phyloP scores from a whole-genome alignment of 2,888 invertebrate genomes.

The Callyntrura sp. region DNA sequence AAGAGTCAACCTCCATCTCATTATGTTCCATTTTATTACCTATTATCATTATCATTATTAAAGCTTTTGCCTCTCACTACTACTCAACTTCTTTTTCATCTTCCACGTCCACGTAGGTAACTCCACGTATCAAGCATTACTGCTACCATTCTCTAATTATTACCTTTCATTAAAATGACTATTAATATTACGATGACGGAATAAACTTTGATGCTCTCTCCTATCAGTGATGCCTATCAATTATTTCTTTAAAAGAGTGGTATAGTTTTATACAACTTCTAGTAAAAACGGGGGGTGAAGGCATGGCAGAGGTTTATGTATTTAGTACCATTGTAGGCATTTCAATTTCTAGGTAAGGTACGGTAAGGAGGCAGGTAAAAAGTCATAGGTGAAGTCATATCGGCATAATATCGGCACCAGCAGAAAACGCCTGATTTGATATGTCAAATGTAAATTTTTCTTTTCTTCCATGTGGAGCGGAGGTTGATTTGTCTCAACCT shows the following conservation, averaged over 20 bases:
- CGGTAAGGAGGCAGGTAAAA: too few species aligned
- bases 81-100: neutral
- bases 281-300: too few species aligned
- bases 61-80: constrained; percentile 26
- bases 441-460: too few species aligned
- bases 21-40: constrained; percentile 79
- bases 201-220: neutral
- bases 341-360: too few species aligned
- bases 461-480: too few species aligned
- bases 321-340: too few species aligned
- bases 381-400: too few species aligned
- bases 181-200: constrained; percentile 39
- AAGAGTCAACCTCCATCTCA: constrained; percentile 78
- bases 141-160: constrained; percentile 64
- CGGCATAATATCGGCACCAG: too few species aligned
- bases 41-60: constrained; percentile 78
- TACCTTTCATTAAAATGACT: constrained; percentile 67
- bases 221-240: neutral
- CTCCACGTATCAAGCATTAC: constrained; percentile 52
- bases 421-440: too few species aligned
- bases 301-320: too few species aligned
- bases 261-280: too few species aligned
- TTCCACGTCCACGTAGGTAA: neutral
- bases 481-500: too few species aligned
- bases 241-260: neutral